These are phyloP conservation scores for Epinephelus coioides DNA, from an alignment of 2,797 vertebrate species.

Conservation along the genomic window DNA sequence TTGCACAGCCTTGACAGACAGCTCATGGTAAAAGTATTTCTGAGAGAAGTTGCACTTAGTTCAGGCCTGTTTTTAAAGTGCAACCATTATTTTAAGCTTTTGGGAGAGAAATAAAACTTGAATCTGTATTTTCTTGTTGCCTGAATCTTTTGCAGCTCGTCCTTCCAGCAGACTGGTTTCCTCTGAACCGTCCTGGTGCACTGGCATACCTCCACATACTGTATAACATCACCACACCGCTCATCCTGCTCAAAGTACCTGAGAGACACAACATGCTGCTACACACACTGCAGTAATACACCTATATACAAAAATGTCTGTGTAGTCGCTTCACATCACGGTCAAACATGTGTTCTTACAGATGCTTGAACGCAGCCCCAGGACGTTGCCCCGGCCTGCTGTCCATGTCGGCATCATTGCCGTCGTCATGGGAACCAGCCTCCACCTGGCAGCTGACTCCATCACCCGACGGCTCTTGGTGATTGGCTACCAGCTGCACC, in stretches of 20 bases:
- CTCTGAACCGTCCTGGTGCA: slow-evolving; percentile 91
- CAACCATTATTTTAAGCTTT: not conserved
- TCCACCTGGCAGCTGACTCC: slow-evolving; percentile 92
- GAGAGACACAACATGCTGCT: accelerated
- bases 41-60: too few species aligned
- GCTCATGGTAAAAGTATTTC: too few species aligned
- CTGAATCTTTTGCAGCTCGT: slow-evolving; percentile 80
- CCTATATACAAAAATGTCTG: accelerated
- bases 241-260: slow-evolving; percentile 90
- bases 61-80: too few species aligned
- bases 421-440: slow-evolving; percentile 93
- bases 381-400: slow-evolving; percentile 85
- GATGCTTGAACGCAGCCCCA: slow-evolving; percentile 91
- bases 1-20: not conserved
- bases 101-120: not conserved
- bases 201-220: slow-evolving; percentile 94
- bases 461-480: slow-evolving; percentile 91
- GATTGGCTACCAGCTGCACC: slow-evolving; percentile 93
- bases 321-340: accelerated
- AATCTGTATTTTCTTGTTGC: not conserved
- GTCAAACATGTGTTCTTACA: slow-evolving; percentile 45
- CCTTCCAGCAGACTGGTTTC: slow-evolving; percentile 91
- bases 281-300: accelerated
- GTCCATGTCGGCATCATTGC: slow-evolving; percentile 90
- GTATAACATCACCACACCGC: slow-evolving; percentile 91